Percentiles rank a stretch among this genome's conserved stretches.
phyloP scores from a whole-genome alignment of 2,797 vertebrate species.

The Silurus lanzhouensis region DNA sequence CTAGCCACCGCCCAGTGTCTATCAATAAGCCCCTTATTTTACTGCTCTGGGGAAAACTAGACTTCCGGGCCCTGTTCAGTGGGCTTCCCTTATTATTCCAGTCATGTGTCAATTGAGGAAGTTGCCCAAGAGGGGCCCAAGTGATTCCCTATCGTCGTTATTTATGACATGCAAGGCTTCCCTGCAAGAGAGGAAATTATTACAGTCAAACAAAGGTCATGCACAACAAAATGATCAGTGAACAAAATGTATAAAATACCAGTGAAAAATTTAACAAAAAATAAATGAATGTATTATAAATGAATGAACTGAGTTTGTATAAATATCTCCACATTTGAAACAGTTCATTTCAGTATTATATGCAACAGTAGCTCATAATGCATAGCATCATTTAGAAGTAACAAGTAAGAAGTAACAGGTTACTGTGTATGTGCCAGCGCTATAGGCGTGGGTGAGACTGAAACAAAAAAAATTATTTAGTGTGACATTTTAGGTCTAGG shows the following conservation, averaged over 20 bases:
- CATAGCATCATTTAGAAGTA: background rate
- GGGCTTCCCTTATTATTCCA: conserved; percentile 55
- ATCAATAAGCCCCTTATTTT: conserved; percentile 34
- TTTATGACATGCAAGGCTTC: conserved; percentile 32
- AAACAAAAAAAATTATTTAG: background rate
- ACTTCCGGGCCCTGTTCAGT: conserved; percentile 48
- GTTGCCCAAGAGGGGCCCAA: conserved; percentile 25
- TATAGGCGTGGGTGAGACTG: background rate
- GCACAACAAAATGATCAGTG: background rate
- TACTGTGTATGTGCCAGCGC: background rate
- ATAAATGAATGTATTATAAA: too few species aligned
- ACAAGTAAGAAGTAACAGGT: background rate
- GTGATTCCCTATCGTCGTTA: conserved; percentile 36
- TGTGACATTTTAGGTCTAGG: too few species aligned
- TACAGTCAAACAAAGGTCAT: background rate
- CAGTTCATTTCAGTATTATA: background rate
- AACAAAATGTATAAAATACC: background rate
- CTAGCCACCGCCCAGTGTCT: conserved; percentile 6
- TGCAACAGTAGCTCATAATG: background rate
- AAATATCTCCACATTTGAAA: background rate
- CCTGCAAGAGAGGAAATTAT: background rate
- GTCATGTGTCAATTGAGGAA: conserved; percentile 56
- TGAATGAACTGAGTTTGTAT: background rate
- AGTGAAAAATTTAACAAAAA: background rate
- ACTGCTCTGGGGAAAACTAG: conserved; percentile 39